These are phyloP conservation scores for Heliothis peltigera DNA, from an alignment of 2,888 invertebrate genomes.

Conservation along the genomic window DNA sequence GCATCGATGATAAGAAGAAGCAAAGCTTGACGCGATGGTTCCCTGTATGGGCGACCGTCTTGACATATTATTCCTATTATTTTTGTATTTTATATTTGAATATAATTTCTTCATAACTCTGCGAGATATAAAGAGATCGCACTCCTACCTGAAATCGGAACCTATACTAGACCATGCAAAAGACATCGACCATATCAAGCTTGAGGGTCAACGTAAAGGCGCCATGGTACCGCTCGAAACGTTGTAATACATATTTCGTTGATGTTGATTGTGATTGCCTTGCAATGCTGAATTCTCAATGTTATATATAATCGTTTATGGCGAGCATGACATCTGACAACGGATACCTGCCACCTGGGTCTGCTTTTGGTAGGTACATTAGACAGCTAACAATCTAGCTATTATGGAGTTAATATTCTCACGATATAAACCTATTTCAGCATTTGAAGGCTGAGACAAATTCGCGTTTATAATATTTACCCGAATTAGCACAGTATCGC, in stretches of 20 bases:
- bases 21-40: too few relatives aligned
- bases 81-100: too few relatives aligned
- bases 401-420: constrained; percentile 54
- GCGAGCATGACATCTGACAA: constrained; percentile 31
- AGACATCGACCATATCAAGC: too few relatives aligned
- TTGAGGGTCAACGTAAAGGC: constrained; percentile 18
- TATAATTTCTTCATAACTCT: too few relatives aligned
- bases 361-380: constrained; percentile 30
- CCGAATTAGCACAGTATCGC: constrained; percentile 11
- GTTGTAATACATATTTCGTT: constrained; percentile 15
- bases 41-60: too few relatives aligned
- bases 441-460: constrained; percentile 19
- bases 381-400: constrained; percentile 19
- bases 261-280: constrained; percentile 19
- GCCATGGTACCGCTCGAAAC: constrained; percentile 1
- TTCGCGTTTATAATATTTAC: constrained; percentile 24
- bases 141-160: too few relatives aligned
- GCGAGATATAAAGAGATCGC: too few relatives aligned
- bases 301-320: constrained; percentile 7
- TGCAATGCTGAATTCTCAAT: constrained; percentile 20
- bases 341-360: constrained; percentile 42
- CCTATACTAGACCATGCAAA: too few relatives aligned
- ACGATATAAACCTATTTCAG: constrained; percentile 23
- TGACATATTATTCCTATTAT: too few relatives aligned
- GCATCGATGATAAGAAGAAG: too few relatives aligned